phyloP scores from a whole-genome alignment of 1,140 invertebrate genomes.

The Anagrus nilaparvatae region DNA sequence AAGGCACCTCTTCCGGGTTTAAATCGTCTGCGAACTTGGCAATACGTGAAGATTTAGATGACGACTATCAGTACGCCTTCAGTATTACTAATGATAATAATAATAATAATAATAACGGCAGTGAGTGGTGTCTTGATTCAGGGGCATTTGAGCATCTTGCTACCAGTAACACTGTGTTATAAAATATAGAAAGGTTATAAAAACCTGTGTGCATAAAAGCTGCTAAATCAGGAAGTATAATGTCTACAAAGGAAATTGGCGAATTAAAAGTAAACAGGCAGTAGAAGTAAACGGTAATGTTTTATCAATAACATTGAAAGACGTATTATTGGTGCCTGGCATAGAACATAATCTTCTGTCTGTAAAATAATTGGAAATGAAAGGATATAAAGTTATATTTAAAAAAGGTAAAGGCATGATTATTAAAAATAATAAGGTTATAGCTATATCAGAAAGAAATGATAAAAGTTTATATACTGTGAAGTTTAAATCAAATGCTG shows the following conservation, averaged over 20 bases:
- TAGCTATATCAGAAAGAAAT: conserved; percentile 5
- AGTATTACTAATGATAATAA: conserved; percentile 1
- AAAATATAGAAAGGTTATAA: too few species aligned
- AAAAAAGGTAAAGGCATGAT: conserved; percentile 8
- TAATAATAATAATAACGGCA: conserved; percentile 13
- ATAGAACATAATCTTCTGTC: too few species aligned
- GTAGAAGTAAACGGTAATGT: conserved; percentile 1
- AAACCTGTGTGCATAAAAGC: too few species aligned
- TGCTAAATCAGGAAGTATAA: too few species aligned
- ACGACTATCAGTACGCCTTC: too few species aligned
- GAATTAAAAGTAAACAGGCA: not conserved
- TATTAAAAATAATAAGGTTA: not conserved
- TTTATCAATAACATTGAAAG: conserved; percentile 2
- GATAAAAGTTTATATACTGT: conserved; percentile 6
- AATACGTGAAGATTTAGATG: too few species aligned
- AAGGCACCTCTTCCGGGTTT: not conserved
- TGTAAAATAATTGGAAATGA: too few species aligned
- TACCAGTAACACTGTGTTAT: too few species aligned
- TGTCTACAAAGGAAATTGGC: too few species aligned
- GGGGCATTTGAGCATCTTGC: conserved; percentile 1
- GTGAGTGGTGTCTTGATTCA: not conserved
- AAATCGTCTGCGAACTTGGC: too few species aligned
- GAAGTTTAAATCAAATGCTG: not conserved
- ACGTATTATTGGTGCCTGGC: conserved; percentile 4
- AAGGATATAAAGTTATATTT: too few species aligned